phyloP scores from a whole-genome alignment of 2,888 invertebrate species.

The Polydrusus tereticollis region DNA sequence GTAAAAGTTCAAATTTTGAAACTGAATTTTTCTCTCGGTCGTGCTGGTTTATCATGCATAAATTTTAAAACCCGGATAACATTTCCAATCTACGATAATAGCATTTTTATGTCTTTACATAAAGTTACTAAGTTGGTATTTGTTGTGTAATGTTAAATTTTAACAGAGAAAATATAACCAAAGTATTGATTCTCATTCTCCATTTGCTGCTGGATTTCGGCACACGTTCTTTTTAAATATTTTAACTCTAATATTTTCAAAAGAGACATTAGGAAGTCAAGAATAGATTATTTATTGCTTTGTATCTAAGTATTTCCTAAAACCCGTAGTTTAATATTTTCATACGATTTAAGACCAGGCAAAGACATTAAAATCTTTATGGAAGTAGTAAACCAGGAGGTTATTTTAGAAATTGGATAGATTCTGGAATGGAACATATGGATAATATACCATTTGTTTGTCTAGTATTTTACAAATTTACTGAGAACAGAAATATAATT shows the following conservation, averaged over 20 bases:
- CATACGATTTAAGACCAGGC: background rate
- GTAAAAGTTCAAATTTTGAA: conserved; percentile 32
- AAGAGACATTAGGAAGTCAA: no score
- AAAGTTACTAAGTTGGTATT: no score
- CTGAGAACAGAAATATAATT: no score
- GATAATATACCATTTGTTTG: no score
- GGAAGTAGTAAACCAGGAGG: background rate
- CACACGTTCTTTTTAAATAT: no score
- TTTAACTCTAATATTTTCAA: no score
- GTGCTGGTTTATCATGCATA: background rate
- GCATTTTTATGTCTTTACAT: no score
- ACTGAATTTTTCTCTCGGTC: background rate
- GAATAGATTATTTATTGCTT: background rate
- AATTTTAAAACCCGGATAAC: background rate
- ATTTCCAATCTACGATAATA: conserved; percentile 4
- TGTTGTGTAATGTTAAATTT: no score
- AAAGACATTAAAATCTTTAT: background rate
- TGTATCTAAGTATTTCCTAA: background rate
- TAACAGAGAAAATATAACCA: no score
- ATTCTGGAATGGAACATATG: background rate
- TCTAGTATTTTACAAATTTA: no score
- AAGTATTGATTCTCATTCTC: no score
- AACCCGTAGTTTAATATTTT: background rate
- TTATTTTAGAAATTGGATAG: background rate
- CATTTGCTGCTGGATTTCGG: no score